Evolutionary conservation across 2,797 vertebrate species (phyloP), one percentile per base, ranked within the genome.

Genomic region (Oreonectes daqikongensis): DNA sequence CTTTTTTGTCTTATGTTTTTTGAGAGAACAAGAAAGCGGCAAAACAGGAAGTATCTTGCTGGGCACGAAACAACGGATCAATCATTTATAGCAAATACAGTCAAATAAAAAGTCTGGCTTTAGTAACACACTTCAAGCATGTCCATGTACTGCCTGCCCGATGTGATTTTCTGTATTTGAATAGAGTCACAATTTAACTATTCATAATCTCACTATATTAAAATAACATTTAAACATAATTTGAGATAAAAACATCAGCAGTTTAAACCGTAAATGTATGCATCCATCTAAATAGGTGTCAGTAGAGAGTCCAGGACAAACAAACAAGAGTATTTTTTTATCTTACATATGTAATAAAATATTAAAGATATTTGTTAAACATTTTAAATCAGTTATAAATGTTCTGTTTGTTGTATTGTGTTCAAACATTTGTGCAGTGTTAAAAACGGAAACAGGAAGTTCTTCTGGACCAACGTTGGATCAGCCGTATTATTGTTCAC

Each of bases 41-140:
- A 84, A 38, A 82, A 81, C 89, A 91, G 93, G 92, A 93, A 93
- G 89, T 87, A 40, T 74, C 94, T 91, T 4, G 42, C 87, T 1
- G 87, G 88, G 83, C n/a, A 3, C 20, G 57, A 50, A 50, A 84
- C 83, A 84, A 84, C 78, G 72, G 61, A 69, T 59, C 53, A 24
- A 69, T 72, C 71, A 66, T 78, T 82, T 84, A 52, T 69, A 77
- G 57, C 57, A 53, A 77, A 75, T 68, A 75, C 12, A 2, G 40
- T 42, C 3, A 69, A 69, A 69, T 64, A 53, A 28, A 70, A 70
- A 42, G 55, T 22, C 11, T 10, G 50, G 57, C 46, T 74, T 77
- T 18, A 44, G 26, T 20, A 70, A 42, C 17, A 28, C 24, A 71
- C 71, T 59, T 77, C 66, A 75, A 70, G 42, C 72, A 77, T 76